phyloP scores from a whole-genome alignment of 2,888 invertebrate genomes.

The Oscheius sp. region DNA sequence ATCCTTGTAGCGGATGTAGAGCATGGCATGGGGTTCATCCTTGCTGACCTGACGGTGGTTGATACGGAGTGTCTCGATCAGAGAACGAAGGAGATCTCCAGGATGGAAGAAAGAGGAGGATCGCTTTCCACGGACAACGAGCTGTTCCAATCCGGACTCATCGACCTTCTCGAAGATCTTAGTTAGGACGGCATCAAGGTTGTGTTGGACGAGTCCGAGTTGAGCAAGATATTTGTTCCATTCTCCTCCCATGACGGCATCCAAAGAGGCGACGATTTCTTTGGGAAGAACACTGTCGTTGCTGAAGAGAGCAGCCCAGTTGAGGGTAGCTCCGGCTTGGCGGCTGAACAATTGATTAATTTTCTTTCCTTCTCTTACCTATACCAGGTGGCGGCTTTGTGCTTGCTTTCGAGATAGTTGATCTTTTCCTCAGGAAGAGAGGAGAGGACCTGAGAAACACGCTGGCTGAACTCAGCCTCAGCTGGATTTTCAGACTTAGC shows the following conservation, averaged over 20 bases:
- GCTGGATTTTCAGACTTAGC: conserved; percentile 56
- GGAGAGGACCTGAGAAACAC: not conserved
- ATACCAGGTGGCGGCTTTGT: conserved; percentile 25
- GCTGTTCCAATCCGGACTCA: conserved; percentile 46
- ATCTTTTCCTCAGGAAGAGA: not conserved
- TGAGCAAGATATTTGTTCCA: conserved; percentile 51
- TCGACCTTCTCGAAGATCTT: conserved; percentile 38
- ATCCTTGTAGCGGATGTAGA: conserved; percentile 55
- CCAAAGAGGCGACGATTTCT: conserved; percentile 54
- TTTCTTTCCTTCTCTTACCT: too few species aligned
- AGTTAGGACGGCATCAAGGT: conserved; percentile 48
- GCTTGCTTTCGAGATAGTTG: conserved; percentile 34
- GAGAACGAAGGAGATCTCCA: conserved; percentile 40
- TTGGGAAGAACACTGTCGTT: conserved; percentile 55
- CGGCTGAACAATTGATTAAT: too few species aligned
- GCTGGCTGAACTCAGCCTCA: conserved; percentile 36
- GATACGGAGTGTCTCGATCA: conserved; percentile 45
- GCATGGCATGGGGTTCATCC: conserved; percentile 45
- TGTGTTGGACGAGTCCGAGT: conserved; percentile 47
- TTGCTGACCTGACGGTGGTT: conserved; percentile 39
- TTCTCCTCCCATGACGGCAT: conserved; percentile 57
- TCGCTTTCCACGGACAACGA: conserved; percentile 52
- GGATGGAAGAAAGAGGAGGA: conserved; percentile 38
- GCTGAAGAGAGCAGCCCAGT: conserved; percentile 56
- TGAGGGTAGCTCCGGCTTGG: conserved; percentile 33